Conservation (phyloP, 2,888 invertebrate genomes). For the Agonopterix arenella region DNA sequence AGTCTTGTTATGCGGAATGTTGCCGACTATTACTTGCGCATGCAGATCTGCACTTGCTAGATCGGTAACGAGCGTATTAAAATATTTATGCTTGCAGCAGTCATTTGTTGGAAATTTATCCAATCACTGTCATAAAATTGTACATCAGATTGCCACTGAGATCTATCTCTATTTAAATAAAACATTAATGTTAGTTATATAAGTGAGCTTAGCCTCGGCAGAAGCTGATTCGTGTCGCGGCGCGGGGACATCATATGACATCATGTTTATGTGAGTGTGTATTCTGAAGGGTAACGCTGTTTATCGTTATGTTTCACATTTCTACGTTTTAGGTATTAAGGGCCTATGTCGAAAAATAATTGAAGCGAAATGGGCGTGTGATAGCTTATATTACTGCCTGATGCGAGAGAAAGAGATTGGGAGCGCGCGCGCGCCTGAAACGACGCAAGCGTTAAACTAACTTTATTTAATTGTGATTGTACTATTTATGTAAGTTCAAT, state of each 20-base stretch:
- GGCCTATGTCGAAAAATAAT: no score
- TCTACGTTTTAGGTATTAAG: no score
- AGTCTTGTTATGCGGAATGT: constrained; percentile 31
- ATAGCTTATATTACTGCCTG: no score
- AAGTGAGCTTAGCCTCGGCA: constrained; percentile 1
- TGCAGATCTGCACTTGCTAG: constrained; percentile 33
- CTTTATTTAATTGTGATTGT: no score
- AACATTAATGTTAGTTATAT: no score
- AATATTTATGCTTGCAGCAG: constrained; percentile 30
- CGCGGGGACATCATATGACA: constrained; percentile 1
- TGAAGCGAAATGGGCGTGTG: no score
- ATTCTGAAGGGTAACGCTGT: no score
- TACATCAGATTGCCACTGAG: background rate
- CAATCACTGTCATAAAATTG: constrained; percentile 5
- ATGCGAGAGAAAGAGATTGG: no score
- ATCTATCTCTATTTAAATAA: constrained; percentile 2
- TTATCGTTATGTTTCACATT: no score
- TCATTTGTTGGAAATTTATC: constrained; percentile 9
- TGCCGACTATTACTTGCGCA: constrained; percentile 29
- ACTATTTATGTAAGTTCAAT: no score
- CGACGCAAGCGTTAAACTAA: no score
- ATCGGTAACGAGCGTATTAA: constrained; percentile 30
- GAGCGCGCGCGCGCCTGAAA: no score
- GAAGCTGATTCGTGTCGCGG: background rate
- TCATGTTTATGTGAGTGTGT: background rate